phyloP scores from a whole-genome alignment of 2,113 vertebrate genomes.

The Paedocypris sp. region DNA sequence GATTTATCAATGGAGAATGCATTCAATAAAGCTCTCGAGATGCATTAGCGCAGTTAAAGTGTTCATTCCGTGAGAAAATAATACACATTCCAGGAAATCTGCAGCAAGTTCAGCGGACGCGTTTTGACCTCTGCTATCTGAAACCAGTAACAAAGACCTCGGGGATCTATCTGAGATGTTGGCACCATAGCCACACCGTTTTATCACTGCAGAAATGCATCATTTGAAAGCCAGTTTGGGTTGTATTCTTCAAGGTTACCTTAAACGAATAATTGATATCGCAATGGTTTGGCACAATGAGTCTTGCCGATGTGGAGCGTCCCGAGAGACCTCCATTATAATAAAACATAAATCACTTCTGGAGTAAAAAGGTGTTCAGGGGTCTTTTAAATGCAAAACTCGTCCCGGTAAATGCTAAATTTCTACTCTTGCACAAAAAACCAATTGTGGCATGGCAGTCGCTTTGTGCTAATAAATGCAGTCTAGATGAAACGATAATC shows the following conservation, averaged over 20 bases:
- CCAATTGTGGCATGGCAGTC: not conserved
- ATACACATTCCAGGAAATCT: not conserved
- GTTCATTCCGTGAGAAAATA: not conserved
- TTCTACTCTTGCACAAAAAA: no score
- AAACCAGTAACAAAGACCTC: not conserved
- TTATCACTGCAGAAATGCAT: not conserved
- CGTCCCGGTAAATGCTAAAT: no score
- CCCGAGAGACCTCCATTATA: not conserved
- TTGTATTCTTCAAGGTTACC: constrained; percentile 31
- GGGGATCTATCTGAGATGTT: not conserved
- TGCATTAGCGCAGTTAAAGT: not conserved
- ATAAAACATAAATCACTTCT: constrained; percentile 1
- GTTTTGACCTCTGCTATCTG: not conserved
- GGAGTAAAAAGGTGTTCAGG: not conserved
- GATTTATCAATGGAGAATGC: constrained; percentile 35
- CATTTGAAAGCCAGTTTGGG: not conserved
- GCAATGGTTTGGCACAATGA: constrained; percentile 21
- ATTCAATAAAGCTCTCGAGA: constrained; percentile 26
- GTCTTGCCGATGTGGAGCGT: constrained; percentile 20
- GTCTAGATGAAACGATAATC: constrained; percentile 14
- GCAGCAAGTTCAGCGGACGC: not conserved
- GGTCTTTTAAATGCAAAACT: not conserved
- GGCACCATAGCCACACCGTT: not conserved
- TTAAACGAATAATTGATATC: constrained; percentile 16
- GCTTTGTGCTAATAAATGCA: constrained; percentile 13